Evolutionary conservation across 2,113 vertebrate species (phyloP).

Genomic region (Macquaria australasica): DNA sequence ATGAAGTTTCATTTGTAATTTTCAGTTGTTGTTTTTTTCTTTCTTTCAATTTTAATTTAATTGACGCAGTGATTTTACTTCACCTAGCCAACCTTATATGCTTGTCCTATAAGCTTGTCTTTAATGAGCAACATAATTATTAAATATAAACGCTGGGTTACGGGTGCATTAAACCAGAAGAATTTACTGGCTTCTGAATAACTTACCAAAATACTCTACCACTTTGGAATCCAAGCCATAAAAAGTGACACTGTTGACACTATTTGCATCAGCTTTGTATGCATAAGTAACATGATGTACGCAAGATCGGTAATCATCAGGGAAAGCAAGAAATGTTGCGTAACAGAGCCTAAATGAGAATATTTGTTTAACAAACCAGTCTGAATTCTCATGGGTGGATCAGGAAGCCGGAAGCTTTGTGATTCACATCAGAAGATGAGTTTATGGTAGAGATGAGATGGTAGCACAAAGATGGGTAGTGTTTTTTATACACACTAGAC

Average conservation of each 20-base stretch:
- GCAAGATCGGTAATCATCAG: constrained; percentile 22
- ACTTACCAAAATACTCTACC: not conserved
- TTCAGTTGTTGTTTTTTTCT: not conserved
- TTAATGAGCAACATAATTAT: not conserved
- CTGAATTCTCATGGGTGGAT: constrained; percentile 8
- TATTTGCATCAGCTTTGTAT: constrained; percentile 48
- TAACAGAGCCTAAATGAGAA: constrained; percentile 16
- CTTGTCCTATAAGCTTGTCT: not conserved
- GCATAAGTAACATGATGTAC: constrained; percentile 13
- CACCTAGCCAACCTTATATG: not conserved
- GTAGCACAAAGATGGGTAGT: not conserved
- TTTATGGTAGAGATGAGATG: not conserved
- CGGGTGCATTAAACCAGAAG: not conserved
- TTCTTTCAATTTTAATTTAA: not conserved
- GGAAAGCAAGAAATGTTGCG: constrained; percentile 32
- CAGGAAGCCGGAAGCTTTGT: not conserved
- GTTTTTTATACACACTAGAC: constrained; percentile 4
- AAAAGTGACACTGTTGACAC: constrained; percentile 22
- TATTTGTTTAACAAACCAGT: constrained; percentile 23
- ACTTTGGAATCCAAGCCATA: not conserved
- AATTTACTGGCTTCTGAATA: not conserved
- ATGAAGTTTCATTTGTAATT: not conserved
- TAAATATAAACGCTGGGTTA: not conserved
- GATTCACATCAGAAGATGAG: not conserved
- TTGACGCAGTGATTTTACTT: not conserved